Base-by-base conservation (phyloP, 2,888 invertebrate genomes). In the Ophion ventricosus region DNA sequence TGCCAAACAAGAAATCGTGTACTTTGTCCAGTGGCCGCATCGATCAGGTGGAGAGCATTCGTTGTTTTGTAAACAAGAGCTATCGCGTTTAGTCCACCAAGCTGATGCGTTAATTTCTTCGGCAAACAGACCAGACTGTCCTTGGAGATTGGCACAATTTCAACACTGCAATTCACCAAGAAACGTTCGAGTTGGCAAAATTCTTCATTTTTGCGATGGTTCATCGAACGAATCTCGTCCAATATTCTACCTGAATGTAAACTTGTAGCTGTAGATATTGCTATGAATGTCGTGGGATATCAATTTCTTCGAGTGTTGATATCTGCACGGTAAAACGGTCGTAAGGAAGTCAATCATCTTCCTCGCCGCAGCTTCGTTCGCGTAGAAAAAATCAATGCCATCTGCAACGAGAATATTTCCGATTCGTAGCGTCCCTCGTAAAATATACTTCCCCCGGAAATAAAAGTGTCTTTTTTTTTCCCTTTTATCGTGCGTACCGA, bases 211-310 rank as follows among this genome's bases (percentile, higher is more conserved):
- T 17, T 4, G 17, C 14, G 14, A 11, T 17, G 49, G 49, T 11
- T 17, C 14, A 49, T 49, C 14, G 49, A 49, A 49, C 14, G 49
- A 49, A 49, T 17, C 17, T 49, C 14, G 17, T 67, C 1, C 54
- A 17, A 11, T 17, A 35, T 64, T 64, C 17, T 90, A 94, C 94
- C 94, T 93, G 93, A 95, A 98, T 7, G 98, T 97, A 92, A 97
- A 97, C 94, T 99, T 99, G 94, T 99, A 99, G 93, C 99, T 99
- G 94, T 97, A 99, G 17, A 96, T 95, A 92, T 99, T 99, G 93
- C 98, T 99, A 93, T 98, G 98, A 80, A 98, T 97, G 93, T 99
- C 99, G 91, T 99, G 99, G 0, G 99, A 99, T 89, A 99, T 97
- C 59, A 99, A 94, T 91, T 98, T 98, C 93, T 99, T 99, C 0